Evolutionary conservation across 2,113 vertebrate genomes (phyloP).

Genomic region (Seriola aureovittata): DNA sequence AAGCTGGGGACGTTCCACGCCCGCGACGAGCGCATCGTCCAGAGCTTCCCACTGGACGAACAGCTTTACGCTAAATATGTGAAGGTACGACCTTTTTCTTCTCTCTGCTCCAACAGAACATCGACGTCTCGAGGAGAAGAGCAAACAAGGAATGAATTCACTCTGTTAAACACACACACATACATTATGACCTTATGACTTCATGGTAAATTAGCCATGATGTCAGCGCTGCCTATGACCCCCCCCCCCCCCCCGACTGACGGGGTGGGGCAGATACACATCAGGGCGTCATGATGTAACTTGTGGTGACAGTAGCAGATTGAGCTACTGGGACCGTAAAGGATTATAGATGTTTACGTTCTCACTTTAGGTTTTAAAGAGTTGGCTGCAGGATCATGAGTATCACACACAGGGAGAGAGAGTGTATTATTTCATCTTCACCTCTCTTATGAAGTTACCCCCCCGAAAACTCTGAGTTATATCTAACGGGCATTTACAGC

Average conservation of each 20-base stretch:
- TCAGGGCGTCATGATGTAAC: too few species aligned
- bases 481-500: too few species aligned
- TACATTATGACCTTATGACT: constrained; percentile 42
- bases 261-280: neutral
- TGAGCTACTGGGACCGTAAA: too few species aligned
- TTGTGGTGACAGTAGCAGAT: too few species aligned
- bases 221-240: neutral
- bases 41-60: constrained; percentile 98
- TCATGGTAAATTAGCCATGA: constrained; percentile 27
- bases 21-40: constrained; percentile 96
- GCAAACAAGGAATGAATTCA: neutral
- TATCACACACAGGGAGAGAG: too few species aligned
- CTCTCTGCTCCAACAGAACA: neutral
- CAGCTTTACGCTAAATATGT: constrained; percentile 99
- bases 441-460: too few species aligned
- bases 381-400: too few species aligned
- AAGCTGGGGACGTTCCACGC: constrained; percentile 98
- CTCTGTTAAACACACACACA: neutral
- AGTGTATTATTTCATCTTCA: too few species aligned
- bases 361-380: too few species aligned
- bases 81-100: constrained; percentile 87
- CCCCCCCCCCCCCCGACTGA: neutral
- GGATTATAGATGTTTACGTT: too few species aligned
- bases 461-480: too few species aligned
- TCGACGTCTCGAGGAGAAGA: neutral